A percentile compares a stretch with the other conserved stretches of the same genome.
Conservation (phyloP, 2,113 vertebrate genomes). For the Lamprotornis superbus region DNA sequence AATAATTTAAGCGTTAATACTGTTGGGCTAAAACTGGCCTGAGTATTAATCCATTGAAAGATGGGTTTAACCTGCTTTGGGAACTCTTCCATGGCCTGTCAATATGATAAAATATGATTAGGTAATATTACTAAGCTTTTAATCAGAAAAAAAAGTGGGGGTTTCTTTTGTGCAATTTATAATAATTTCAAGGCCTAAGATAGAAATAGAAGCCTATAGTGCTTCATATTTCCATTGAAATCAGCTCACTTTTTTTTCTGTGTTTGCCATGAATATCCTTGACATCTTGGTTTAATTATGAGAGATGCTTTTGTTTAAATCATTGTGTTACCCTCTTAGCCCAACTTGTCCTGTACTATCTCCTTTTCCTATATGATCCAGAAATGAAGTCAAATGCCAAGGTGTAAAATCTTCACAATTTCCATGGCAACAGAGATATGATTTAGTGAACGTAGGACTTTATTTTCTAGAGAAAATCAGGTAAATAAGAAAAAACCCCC, state of each 20-base stretch:
- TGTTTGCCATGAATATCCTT: constrained; percentile 58
- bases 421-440: not conserved
- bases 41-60: not conserved
- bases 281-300: constrained; percentile 63
- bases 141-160: not conserved
- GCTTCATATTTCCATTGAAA: constrained; percentile 9
- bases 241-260: not conserved
- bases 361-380: not conserved
- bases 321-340: constrained; percentile 2
- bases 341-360: not conserved
- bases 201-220: constrained; percentile 10
- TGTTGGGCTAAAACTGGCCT: not conserved
- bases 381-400: constrained; percentile 51
- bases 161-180: not conserved
- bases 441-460: not conserved
- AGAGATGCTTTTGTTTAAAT: constrained; percentile 43
- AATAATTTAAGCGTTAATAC: not conserved
- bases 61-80: not conserved
- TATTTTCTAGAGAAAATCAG: not conserved
- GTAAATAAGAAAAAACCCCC: not conserved
- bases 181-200: not conserved
- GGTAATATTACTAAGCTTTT: not conserved
- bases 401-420: constrained; percentile 25
- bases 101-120: not conserved
- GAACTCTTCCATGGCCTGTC: not conserved